phyloP scores from a whole-genome alignment of 2,113 vertebrate species.

The Poeciliopsis turrubarensis region DNA sequence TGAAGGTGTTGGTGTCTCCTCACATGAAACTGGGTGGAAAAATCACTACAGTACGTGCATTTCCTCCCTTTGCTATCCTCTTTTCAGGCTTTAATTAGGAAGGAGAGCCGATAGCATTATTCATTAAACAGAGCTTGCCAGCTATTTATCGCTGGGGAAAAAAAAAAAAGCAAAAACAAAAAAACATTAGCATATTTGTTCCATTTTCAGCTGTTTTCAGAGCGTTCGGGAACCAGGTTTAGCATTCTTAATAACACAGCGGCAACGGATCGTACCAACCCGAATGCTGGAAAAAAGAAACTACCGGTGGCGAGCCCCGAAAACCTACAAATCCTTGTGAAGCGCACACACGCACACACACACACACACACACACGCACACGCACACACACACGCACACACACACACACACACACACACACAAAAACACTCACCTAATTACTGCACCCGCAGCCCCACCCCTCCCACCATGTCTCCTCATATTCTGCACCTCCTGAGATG shows the following conservation, averaged over 20 bases:
- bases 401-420: neutral
- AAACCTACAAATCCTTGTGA: conserved; percentile 66
- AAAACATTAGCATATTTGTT: conserved; percentile 75
- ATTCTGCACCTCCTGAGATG: conserved; percentile 78
- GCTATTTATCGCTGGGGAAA: conserved; percentile 67
- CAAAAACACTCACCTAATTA: conserved; percentile 68
- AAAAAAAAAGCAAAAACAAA: neutral
- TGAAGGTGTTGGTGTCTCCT: conserved; percentile 64
- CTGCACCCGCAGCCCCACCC: conserved; percentile 43
- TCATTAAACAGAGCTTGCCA: conserved; percentile 70
- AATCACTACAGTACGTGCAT: conserved; percentile 61
- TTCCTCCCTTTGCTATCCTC: conserved; percentile 57
- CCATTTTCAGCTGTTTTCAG: conserved; percentile 59
- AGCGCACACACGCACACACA: neutral
- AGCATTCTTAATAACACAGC: conserved; percentile 73
- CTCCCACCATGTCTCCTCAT: conserved; percentile 57
- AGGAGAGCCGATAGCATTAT: conserved; percentile 75
- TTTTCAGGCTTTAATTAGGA: conserved; percentile 73
- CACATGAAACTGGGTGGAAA: conserved; percentile 52
- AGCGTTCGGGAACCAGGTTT: conserved; percentile 65
- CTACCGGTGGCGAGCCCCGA: conserved; percentile 73
- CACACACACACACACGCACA: too few relatives aligned
- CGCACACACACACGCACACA: neutral
- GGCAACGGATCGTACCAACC: conserved; percentile 58
- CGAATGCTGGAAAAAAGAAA: conserved; percentile 62